Evolutionary conservation across 2,888 invertebrate genomes (phyloP), one percentile per base, ranked within the genome.

Genomic region (Baronia brevicornis): DNA sequence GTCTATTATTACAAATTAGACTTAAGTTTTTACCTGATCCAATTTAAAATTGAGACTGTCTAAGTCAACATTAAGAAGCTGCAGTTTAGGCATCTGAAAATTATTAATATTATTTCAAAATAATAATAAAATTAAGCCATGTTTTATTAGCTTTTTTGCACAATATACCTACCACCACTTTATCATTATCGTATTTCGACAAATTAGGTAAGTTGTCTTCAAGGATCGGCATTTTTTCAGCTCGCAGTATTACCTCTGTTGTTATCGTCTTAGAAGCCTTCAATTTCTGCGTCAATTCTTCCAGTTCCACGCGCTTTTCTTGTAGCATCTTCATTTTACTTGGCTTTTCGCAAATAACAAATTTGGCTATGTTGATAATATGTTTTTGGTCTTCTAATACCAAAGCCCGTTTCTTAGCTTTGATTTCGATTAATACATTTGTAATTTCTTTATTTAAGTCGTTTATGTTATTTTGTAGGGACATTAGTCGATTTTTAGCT

Each of bases 61-160:
- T 12, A 74, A 50, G 43, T 77, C 68, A 24, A 54, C 48, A 33
- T 51, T 54, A 9, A 43, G 36, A 4, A 69, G 40, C 21, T 72
- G 60, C 30, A 79, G 48, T 47, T 58, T 67, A 15, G 78, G 78
- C 48, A 74, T 60, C 80, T 79, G 40, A 31, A 60, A 57, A 46
- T 14, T 14, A 14, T 24, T 2, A 3, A 24, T 2, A 24, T n/a
- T n/a, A n/a, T n/a, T 13, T 28, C 7, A n/a, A 28, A 28, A 13
- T 3, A 19, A 19, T 4, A 48, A 29, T 39, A 35, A 19, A 21
- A n/a, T 10, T 30, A 3, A 9, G 10, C 9, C 13, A 14, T 11
- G 1, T 21, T 9, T 26, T 26, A 14, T 15, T 12, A 6, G 25
- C 6, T 28, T 7, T 9, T 5, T n/a, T n/a, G n/a, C 9, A n/a